A percentile compares a stretch with the other conserved stretches of the same genome.
phyloP scores from a whole-genome alignment of 1,140 invertebrate genomes.

The Cydia amplana region DNA sequence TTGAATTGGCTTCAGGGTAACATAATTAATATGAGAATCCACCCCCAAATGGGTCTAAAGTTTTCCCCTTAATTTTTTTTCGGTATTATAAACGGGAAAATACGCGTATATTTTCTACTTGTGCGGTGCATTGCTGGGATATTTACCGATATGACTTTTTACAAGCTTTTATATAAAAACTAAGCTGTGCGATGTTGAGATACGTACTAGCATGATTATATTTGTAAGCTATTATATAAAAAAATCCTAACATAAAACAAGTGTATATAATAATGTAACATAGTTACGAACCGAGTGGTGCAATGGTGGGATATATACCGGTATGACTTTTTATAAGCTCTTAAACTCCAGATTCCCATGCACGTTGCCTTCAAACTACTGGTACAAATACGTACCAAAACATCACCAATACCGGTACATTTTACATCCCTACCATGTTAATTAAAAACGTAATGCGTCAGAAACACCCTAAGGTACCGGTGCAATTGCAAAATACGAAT shows the following conservation, averaged over 20 bases:
- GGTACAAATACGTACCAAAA: not conserved
- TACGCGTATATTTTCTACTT: not conserved
- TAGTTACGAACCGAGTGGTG: too few species aligned
- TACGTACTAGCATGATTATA: not conserved
- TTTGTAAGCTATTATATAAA: too few species aligned
- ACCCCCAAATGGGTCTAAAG: not conserved
- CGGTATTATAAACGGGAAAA: not conserved
- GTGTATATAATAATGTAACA: too few species aligned
- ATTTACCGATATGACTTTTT: too few species aligned
- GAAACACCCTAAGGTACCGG: not conserved
- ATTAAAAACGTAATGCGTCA: conserved; percentile 16
- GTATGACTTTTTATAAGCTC: too few species aligned
- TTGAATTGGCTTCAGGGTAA: not conserved
- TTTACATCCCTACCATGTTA: not conserved
- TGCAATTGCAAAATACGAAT: conserved; percentile 11
- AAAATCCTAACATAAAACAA: too few species aligned
- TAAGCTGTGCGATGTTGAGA: not conserved
- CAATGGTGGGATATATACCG: too few species aligned
- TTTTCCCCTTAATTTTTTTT: not conserved
- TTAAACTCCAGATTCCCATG: too few species aligned
- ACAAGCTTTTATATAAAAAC: too few species aligned
- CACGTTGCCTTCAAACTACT: not conserved
- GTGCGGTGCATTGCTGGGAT: not conserved
- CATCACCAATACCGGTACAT: not conserved
- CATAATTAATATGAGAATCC: conserved; percentile 32